A percentile compares a stretch with the other conserved stretches of the same genome.
phyloP scores from a whole-genome alignment of 2,888 invertebrate species.

The Neria commutata region DNA sequence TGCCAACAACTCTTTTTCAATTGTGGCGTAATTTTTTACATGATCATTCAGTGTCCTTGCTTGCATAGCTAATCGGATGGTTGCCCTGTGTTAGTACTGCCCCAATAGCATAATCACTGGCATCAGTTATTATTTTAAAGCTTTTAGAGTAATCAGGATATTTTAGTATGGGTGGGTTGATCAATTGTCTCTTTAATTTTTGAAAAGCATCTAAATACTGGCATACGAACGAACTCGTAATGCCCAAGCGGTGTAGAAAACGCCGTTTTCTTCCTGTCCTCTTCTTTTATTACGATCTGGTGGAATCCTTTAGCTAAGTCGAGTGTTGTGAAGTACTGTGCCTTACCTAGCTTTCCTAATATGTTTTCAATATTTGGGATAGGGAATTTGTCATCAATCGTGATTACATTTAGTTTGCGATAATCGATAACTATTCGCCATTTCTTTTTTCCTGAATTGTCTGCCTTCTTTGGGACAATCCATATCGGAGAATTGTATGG shows the following conservation, averaged over 20 bases:
- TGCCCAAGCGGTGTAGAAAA: too few species aligned
- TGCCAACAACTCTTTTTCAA: background rate
- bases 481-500: too few species aligned
- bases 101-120: conserved; percentile 14
- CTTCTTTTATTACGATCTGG: background rate
- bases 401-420: background rate
- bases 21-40: background rate
- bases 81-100: conserved; percentile 1
- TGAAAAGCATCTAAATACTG: conserved; percentile 14
- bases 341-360: too few species aligned
- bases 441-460: background rate
- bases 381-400: background rate
- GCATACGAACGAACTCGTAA: conserved; percentile 2
- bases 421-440: background rate
- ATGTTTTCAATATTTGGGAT: too few species aligned
- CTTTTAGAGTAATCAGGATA: conserved; percentile 7
- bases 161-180: background rate
- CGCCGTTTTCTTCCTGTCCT: background rate
- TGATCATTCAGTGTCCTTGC: background rate
- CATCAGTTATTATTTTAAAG: conserved; percentile 18
- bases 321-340: too few species aligned
- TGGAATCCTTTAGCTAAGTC: too few species aligned
- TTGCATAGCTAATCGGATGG: background rate
- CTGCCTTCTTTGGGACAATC: too few species aligned
- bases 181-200: conserved; percentile 15